Conservation (phyloP, 2,888 invertebrate genomes). For the Monopis laevigella region DNA sequence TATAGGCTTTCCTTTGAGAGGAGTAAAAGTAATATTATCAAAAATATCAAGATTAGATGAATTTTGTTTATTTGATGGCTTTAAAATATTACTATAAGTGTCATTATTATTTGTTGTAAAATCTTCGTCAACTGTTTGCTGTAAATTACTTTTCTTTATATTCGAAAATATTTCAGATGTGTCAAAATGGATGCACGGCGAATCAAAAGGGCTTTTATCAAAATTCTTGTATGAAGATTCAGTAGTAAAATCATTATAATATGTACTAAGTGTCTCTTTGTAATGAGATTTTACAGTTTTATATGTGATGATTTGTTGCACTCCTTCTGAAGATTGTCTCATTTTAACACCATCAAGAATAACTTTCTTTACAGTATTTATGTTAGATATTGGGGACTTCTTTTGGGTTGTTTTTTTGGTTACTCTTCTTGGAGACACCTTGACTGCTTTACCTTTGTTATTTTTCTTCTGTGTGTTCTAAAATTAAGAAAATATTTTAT, state of each 20-base stretch:
- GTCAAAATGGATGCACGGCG: constrained; percentile 39
- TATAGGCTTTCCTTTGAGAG: constrained; percentile 33
- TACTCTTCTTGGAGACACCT: constrained; percentile 50
- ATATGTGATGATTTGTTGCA: constrained; percentile 28
- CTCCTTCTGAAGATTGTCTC: constrained; percentile 32
- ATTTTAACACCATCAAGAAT: constrained; percentile 31
- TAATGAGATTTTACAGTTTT: constrained; percentile 29
- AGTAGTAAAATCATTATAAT: constrained; percentile 28
- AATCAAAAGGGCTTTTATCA: constrained; percentile 47
- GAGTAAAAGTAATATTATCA: constrained; percentile 53
- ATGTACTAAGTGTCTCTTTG: constrained; percentile 35
- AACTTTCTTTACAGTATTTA: constrained; percentile 43
- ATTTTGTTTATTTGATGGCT: constrained; percentile 39
- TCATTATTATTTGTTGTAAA: constrained; percentile 17
- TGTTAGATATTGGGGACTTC: constrained; percentile 44
- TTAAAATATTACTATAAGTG: constrained; percentile 32
- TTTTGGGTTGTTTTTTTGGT: constrained; percentile 41
- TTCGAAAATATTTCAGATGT: constrained; percentile 52
- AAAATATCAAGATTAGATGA: constrained; percentile 36
- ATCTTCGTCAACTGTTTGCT: no score
- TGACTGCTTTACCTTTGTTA: constrained; percentile 34
- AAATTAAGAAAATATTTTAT: constrained; percentile 22
- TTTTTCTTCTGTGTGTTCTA: constrained; percentile 42
- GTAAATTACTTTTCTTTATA: constrained; percentile 32
- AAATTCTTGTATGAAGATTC: constrained; percentile 26